phyloP scores from a whole-genome alignment of 1,140 invertebrate genomes.

The Pseudomyrmex cubaensis region DNA sequence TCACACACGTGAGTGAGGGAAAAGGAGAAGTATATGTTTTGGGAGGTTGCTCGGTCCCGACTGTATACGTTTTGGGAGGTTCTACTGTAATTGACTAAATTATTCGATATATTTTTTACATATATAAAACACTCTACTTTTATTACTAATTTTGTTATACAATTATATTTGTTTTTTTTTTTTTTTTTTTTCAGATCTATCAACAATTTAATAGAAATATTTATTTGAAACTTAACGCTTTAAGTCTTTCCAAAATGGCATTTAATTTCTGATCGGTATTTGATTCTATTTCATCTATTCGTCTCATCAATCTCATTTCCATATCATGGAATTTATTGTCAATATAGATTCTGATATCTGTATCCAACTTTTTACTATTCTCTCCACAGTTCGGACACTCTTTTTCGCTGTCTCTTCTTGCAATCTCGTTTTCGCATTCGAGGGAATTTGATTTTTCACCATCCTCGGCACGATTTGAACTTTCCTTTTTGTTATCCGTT shows the following conservation, averaged over 20 bases:
- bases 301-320: slow-evolving; percentile 78
- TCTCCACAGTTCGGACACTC: background rate
- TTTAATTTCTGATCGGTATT: slow-evolving; percentile 80
- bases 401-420: slow-evolving; percentile 34
- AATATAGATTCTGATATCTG: slow-evolving; percentile 75
- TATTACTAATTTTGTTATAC: background rate
- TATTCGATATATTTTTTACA: background rate
- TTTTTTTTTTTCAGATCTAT: background rate
- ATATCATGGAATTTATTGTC: slow-evolving; percentile 80
- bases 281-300: slow-evolving; percentile 76
- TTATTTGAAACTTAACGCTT: slow-evolving; percentile 49
- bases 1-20: too few relatives aligned
- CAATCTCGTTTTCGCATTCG: slow-evolving; percentile 27
- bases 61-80: too few relatives aligned
- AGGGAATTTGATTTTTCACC: background rate
- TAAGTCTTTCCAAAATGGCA: slow-evolving; percentile 72
- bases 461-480: background rate
- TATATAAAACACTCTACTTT: background rate
- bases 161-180: background rate
- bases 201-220: slow-evolving; percentile 10
- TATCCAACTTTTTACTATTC: slow-evolving; percentile 32
- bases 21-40: too few relatives aligned
- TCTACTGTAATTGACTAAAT: background rate
- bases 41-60: too few relatives aligned
- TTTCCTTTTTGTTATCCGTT: slow-evolving; percentile 29